phyloP scores from a whole-genome alignment of 2,888 invertebrate genomes.

The Hypselothyrea guttata region DNA sequence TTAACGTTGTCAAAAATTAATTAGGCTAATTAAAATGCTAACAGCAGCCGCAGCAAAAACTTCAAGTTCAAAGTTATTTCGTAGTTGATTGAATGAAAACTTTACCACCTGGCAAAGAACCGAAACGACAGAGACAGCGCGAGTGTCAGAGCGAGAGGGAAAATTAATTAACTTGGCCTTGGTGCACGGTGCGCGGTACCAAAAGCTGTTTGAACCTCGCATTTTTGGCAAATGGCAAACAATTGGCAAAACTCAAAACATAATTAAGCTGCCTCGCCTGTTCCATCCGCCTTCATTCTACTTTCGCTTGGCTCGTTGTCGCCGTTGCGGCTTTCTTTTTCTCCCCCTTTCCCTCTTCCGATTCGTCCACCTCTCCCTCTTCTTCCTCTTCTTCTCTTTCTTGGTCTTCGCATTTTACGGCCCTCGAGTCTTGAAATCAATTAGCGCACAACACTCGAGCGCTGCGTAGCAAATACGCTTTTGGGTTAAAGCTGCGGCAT shows the following conservation, averaged over 20 bases:
- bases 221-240: conserved; percentile 48
- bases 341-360: neutral
- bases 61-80: conserved; percentile 69
- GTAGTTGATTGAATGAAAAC: conserved; percentile 69
- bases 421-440: conserved; percentile 61
- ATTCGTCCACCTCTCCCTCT: neutral
- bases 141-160: neutral
- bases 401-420: conserved; percentile 7
- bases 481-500: too few relatives aligned
- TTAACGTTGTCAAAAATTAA: conserved; percentile 62
- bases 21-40: conserved; percentile 72
- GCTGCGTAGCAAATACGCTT: conserved; percentile 20
- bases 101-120: conserved; percentile 54
- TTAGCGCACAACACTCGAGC: conserved; percentile 55
- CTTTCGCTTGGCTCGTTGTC: too few relatives aligned
- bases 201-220: conserved; percentile 3
- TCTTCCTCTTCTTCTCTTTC: neutral
- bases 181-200: conserved; percentile 21
- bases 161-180: conserved; percentile 69
- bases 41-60: conserved; percentile 28
- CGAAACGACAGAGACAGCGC: neutral
- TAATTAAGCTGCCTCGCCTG: conserved; percentile 58
- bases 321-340: neutral
- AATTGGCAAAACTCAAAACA: conserved; percentile 65
- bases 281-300: neutral